Evolutionary conservation across 2,113 vertebrate species (phyloP).

Genomic region (Tor tambroides): DNA sequence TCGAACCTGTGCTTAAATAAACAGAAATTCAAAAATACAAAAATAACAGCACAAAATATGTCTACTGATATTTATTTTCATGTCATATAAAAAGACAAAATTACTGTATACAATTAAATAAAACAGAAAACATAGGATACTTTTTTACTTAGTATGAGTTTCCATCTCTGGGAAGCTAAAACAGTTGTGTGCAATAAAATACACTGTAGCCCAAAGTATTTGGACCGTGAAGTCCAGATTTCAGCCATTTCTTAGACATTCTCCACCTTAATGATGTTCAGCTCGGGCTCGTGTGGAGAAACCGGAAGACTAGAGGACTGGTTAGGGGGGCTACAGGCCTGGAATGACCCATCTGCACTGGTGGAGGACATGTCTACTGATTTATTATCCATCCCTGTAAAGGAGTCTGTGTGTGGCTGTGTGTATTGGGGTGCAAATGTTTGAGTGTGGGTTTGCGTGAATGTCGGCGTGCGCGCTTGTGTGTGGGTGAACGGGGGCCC

Average conservation of each 20-base stretch:
- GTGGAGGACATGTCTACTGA: constrained; percentile 63
- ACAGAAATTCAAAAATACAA: neutral
- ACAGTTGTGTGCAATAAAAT: neutral
- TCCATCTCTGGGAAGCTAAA: neutral
- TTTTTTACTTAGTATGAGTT: neutral
- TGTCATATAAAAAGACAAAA: constrained; percentile 9
- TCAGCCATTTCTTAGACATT: constrained; percentile 60
- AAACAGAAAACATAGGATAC: neutral
- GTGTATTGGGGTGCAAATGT: constrained; percentile 52
- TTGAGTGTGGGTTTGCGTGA: constrained; percentile 67
- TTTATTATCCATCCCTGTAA: constrained; percentile 64
- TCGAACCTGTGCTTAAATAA: neutral
- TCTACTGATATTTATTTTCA: constrained; percentile 21
- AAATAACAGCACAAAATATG: neutral
- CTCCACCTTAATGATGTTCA: constrained; percentile 77
- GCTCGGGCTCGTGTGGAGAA: constrained; percentile 63
- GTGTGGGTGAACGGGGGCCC: constrained; percentile 59
- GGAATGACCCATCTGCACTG: constrained; percentile 62
- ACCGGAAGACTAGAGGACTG: constrained; percentile 52
- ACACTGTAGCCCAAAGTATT: neutral
- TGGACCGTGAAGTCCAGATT: neutral
- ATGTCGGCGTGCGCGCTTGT: constrained; percentile 57
- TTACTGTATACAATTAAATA: neutral
- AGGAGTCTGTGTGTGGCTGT: constrained; percentile 67
- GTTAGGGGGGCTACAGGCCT: constrained; percentile 64